Percentiles rank a stretch among this genome's conserved stretches.
These are phyloP conservation scores for Myioborus miniatus DNA, from an alignment of 2,797 vertebrate genomes.

Conservation along the genomic window DNA sequence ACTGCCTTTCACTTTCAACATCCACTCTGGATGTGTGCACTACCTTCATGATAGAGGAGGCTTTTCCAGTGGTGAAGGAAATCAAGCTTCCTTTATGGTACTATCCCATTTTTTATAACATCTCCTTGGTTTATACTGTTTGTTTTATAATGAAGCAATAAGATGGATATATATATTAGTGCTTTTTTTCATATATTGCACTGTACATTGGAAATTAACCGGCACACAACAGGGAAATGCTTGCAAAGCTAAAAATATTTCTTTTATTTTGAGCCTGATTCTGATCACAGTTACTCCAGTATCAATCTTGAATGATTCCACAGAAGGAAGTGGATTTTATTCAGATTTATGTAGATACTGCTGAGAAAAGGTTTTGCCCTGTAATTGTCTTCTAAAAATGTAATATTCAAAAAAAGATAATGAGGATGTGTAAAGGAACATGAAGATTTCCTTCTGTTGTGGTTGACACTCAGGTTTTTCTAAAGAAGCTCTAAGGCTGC, in stretches of 20 bases:
- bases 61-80: constrained; percentile 7
- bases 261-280: neutral
- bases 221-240: neutral
- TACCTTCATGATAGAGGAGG: neutral
- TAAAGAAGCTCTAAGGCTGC: neutral
- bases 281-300: neutral
- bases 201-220: constrained; percentile 11
- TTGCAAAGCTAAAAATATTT: neutral
- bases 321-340: neutral
- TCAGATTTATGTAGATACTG: neutral
- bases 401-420: neutral
- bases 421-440: neutral
- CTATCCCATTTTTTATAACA: constrained; percentile 24
- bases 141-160: constrained; percentile 43
- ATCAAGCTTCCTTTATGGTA: constrained; percentile 18
- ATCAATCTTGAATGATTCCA: neutral
- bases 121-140: constrained; percentile 46
- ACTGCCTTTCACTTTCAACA: neutral
- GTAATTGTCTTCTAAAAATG: neutral
- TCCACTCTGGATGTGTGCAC: neutral
- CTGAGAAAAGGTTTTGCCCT: neutral
- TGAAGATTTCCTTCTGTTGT: neutral
- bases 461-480: neutral
- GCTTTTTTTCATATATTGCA: constrained; percentile 26
- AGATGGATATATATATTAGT: neutral